phyloP scores from a whole-genome alignment of 2,888 invertebrate genomes.

The Clunio marinus region DNA sequence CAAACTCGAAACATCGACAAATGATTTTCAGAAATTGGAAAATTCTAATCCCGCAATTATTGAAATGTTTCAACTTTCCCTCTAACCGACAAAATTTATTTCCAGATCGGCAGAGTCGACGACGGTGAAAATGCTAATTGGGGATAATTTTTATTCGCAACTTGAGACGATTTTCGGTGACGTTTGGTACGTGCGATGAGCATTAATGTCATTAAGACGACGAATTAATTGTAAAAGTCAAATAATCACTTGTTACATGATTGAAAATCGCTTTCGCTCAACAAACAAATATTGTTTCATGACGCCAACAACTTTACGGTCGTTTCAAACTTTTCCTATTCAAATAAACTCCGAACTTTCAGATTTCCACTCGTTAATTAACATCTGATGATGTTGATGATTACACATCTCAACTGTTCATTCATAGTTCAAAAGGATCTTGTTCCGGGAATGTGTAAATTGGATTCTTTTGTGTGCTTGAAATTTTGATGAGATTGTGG shows the following conservation, averaged over 20 bases:
- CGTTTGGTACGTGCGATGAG: background rate
- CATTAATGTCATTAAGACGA: background rate
- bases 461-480: background rate
- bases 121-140: slow-evolving; percentile 23
- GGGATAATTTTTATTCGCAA: background rate
- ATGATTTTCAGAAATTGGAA: background rate
- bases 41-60: too few relatives aligned
- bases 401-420: too few relatives aligned
- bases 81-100: background rate
- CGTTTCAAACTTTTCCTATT: background rate
- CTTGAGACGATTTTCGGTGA: background rate
- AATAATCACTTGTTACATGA: too few relatives aligned
- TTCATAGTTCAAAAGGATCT: background rate
- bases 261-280: background rate
- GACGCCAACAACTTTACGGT: too few relatives aligned
- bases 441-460: background rate
- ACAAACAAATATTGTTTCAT: background rate
- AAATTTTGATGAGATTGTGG: background rate
- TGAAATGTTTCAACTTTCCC: background rate
- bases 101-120: background rate
- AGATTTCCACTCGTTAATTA: background rate
- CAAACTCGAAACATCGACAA: background rate
- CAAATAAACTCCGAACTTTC: background rate
- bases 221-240: background rate
- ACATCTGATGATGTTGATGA: too few relatives aligned